phyloP scores from a whole-genome alignment of 1,140 invertebrate species.

The Rhysida immarginata region DNA sequence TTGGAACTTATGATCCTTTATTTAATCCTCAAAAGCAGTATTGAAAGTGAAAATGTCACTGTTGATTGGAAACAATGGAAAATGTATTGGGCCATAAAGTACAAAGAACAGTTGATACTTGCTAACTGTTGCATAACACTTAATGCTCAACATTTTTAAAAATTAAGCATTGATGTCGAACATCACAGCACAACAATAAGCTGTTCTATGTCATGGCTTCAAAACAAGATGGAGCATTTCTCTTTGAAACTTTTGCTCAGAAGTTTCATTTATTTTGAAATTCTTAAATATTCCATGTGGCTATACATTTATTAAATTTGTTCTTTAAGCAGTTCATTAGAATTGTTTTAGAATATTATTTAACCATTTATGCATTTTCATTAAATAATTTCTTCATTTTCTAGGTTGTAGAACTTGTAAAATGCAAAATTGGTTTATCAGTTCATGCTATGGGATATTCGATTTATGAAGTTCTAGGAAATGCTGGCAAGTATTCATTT shows the following conservation, averaged over 20 bases:
- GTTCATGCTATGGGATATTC: conserved; percentile 63
- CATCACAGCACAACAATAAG: too few species aligned
- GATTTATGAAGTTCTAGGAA: conserved; percentile 60
- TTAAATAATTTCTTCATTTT: conserved; percentile 10
- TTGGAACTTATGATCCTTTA: background rate
- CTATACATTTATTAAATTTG: background rate
- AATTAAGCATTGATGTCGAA: too few species aligned
- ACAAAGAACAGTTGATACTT: too few species aligned
- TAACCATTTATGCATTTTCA: background rate
- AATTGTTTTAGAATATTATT: background rate
- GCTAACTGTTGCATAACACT: too few species aligned
- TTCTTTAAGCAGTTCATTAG: background rate
- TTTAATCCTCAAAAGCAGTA: background rate
- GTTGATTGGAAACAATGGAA: background rate
- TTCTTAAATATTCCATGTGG: background rate
- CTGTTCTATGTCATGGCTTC: too few species aligned
- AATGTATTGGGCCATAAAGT: too few species aligned
- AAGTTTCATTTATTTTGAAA: background rate
- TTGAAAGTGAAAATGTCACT: background rate
- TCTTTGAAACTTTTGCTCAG: background rate
- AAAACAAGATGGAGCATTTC: background rate
- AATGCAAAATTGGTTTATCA: conserved; percentile 77
- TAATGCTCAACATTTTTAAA: too few species aligned
- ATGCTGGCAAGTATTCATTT: conserved; percentile 18
- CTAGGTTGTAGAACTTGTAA: conserved; percentile 66